These are phyloP conservation scores for Brachyalestes nurse DNA, from an alignment of 2,797 vertebrate species.

Conservation along the genomic window DNA sequence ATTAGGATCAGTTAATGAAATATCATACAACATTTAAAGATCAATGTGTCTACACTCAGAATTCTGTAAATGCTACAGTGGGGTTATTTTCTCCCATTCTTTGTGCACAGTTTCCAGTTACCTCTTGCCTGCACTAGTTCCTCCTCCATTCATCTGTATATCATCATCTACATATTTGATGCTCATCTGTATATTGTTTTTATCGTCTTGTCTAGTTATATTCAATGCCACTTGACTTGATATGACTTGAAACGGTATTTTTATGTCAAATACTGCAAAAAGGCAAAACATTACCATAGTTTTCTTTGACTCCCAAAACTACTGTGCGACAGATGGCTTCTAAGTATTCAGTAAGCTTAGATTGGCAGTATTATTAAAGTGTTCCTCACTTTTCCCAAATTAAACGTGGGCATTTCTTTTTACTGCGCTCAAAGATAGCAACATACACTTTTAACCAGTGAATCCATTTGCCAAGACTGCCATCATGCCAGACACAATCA, in stretches of 20 bases:
- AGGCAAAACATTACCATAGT: conserved; percentile 55
- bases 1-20: not conserved
- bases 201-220: too few species aligned
- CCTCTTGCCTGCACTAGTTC: too few species aligned
- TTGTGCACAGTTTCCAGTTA: too few species aligned
- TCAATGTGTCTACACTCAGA: too few species aligned
- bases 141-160: too few species aligned
- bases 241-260: too few species aligned
- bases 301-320: conserved; percentile 57
- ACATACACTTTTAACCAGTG: conserved; percentile 59
- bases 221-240: too few species aligned
- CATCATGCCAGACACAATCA: conserved; percentile 53
- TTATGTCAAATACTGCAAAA: not conserved
- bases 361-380: conserved; percentile 68
- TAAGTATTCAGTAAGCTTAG: conserved; percentile 58
- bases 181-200: too few species aligned
- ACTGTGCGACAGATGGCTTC: conserved; percentile 74
- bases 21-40: too few species aligned
- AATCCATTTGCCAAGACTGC: conserved; percentile 58
- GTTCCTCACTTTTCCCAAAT: conserved; percentile 57
- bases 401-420: conserved; percentile 52
- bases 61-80: too few species aligned
- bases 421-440: conserved; percentile 62
- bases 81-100: too few species aligned
- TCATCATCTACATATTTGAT: too few species aligned